These are phyloP conservation scores for Nannoperca australis DNA, from an alignment of 2,797 vertebrate species.

Conservation along the genomic window DNA sequence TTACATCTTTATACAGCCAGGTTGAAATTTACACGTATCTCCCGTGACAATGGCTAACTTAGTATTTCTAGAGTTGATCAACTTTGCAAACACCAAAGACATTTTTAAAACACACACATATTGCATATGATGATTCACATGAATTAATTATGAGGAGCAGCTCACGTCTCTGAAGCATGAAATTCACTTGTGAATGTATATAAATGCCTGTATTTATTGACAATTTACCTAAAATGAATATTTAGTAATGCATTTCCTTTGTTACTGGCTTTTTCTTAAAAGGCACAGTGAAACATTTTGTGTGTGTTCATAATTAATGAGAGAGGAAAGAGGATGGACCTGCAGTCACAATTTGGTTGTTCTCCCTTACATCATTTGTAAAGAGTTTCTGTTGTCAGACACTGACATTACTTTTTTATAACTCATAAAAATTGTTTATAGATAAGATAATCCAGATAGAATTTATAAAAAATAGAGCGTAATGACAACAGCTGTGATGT, in stretches of 20 bases:
- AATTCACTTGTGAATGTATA: not conserved
- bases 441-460: not conserved
- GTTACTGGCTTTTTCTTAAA: not conserved
- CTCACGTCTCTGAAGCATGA: not conserved
- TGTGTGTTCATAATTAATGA: not conserved
- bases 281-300: not conserved
- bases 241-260: not conserved
- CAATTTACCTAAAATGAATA: not conserved
- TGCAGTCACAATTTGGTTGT: not conserved
- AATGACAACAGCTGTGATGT: not conserved
- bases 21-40: not conserved
- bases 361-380: not conserved
- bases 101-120: not conserved
- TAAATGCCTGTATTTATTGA: not conserved
- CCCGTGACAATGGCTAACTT: not conserved
- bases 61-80: not conserved
- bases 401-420: too few relatives aligned
- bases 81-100: not conserved
- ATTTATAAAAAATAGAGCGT: not conserved
- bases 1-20: not conserved
- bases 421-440: too few relatives aligned
- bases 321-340: not conserved
- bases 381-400: not conserved
- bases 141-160: not conserved
- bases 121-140: constrained; percentile 2